Percentiles rank a stretch among this genome's conserved stretches.
These are phyloP conservation scores for Zapus hudsonius DNA, from an alignment of 2,113 vertebrate genomes.

Conservation along the genomic window DNA sequence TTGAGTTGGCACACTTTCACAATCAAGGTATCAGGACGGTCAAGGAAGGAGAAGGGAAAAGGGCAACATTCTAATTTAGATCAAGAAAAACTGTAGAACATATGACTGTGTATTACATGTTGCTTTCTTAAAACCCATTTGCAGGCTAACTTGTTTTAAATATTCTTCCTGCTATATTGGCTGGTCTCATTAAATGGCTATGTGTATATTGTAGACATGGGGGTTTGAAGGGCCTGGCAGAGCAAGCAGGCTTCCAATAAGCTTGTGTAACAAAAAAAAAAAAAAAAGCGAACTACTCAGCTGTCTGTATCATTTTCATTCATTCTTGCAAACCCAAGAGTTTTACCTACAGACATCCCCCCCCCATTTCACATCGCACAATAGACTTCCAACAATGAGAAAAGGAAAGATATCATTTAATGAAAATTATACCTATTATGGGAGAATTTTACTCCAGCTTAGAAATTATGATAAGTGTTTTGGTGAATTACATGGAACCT, in stretches of 20 bases:
- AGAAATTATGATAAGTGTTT: constrained; percentile 57
- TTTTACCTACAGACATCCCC: not conserved
- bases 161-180: not conserved
- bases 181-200: not conserved
- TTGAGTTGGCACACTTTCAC: not conserved
- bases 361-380: constrained; percentile 9
- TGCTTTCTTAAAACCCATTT: not conserved
- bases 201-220: accelerated
- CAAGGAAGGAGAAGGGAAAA: not conserved
- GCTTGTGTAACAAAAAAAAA: not conserved
- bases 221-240: not conserved
- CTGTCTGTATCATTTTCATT: not conserved
- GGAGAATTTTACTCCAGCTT: constrained; percentile 59
- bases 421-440: constrained; percentile 71
- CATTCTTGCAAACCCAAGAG: constrained; percentile 8
- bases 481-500: constrained; percentile 9
- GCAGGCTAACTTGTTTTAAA: not conserved
- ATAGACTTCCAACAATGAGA: constrained; percentile 18
- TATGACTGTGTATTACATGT: not conserved
- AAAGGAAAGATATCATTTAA: constrained; percentile 36
- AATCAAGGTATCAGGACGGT: not conserved
- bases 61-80: not conserved
- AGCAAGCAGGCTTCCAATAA: not conserved
- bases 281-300: constrained; percentile 3
- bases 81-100: not conserved